Evolutionary conservation across 2,797 vertebrate species (phyloP).

Genomic region (Gobionotothen gibberifrons): DNA sequence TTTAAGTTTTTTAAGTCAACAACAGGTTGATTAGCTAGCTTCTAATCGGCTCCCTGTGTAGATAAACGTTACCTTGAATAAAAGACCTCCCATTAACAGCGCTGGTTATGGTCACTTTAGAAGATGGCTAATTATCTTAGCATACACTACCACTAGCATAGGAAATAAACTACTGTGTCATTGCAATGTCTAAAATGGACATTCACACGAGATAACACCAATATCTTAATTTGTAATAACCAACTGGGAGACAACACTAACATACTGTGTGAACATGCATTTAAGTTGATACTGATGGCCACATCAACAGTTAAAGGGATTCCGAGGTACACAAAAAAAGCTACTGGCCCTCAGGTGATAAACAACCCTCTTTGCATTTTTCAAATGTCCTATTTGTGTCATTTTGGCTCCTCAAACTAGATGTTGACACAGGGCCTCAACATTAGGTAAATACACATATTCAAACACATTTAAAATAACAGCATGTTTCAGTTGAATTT

Average conservation of each 20-base stretch:
- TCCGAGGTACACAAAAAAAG: not conserved
- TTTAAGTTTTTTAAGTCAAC: slow-evolving; percentile 5
- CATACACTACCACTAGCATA: not conserved
- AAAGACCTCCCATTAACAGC: not conserved
- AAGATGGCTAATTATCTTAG: not conserved
- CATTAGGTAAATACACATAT: not conserved
- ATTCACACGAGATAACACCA: too few relatives aligned
- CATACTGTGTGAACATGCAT: not conserved
- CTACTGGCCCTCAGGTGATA: not conserved
- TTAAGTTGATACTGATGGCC: not conserved
- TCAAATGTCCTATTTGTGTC: not conserved
- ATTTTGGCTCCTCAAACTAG: not conserved
- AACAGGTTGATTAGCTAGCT: slow-evolving; percentile 33
- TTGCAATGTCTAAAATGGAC: too few relatives aligned
- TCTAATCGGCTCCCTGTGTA: not conserved
- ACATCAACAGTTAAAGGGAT: too few relatives aligned
- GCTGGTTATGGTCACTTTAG: not conserved
- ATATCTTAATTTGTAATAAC: not conserved
- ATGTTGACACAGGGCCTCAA: not conserved
- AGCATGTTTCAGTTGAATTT: not conserved
- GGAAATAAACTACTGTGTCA: not conserved
- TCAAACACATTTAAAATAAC: not conserved
- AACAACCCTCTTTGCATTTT: not conserved
- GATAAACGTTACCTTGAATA: not conserved
- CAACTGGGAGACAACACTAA: not conserved